Percentiles rank a stretch among this genome's conserved stretches.
These are phyloP conservation scores for Micropoecilia bifurca DNA, from an alignment of 2,797 vertebrate genomes.

Conservation along the genomic window DNA sequence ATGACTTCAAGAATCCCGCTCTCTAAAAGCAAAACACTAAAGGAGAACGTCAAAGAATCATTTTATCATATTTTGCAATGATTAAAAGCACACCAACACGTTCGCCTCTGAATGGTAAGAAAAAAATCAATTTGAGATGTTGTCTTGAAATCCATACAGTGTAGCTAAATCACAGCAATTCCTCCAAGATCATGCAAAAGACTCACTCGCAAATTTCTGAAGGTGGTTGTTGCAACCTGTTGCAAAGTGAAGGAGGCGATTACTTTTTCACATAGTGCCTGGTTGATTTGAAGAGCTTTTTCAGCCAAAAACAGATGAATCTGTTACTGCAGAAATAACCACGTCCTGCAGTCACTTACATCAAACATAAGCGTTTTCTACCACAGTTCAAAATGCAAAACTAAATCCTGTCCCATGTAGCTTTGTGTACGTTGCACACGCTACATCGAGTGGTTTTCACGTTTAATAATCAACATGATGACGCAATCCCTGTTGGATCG, in stretches of 20 bases:
- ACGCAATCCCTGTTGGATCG: neutral
- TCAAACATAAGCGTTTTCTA: neutral
- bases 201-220: too few species aligned
- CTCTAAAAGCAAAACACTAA: neutral
- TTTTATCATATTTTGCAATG: neutral
- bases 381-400: neutral
- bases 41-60: neutral
- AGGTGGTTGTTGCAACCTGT: neutral
- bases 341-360: neutral
- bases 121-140: neutral
- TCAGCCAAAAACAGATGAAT: neutral
- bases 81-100: neutral
- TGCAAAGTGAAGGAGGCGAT: neutral
- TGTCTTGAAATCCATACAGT: neutral
- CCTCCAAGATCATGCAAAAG: neutral
- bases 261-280: neutral
- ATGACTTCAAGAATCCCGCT: neutral
- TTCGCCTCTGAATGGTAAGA: neutral
- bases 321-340: neutral
- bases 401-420: neutral
- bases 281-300: neutral
- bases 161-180: neutral
- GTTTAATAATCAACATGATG: neutral
- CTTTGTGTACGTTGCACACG: neutral
- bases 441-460: neutral